A percentile compares a stretch with the other conserved stretches of the same genome.
phyloP scores from a whole-genome alignment of 2,797 vertebrate genomes.

The Micromesistius poutassou region DNA sequence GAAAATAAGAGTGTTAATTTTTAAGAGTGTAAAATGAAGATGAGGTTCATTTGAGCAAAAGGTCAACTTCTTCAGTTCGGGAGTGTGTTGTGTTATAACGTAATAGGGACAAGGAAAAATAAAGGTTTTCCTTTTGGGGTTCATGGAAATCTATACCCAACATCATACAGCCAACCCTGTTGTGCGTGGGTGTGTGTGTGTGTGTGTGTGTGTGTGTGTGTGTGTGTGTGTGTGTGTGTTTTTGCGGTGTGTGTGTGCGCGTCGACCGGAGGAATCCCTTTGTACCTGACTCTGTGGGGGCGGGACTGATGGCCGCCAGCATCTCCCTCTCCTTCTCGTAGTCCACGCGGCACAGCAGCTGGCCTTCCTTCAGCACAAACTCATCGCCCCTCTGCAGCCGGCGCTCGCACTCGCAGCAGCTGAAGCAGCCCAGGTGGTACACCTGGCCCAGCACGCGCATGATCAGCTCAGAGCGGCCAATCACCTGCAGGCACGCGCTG shows the following conservation, averaged over 20 bases:
- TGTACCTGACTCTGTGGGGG: conserved; percentile 84
- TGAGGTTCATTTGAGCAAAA: too few species aligned
- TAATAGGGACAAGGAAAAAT: too few species aligned
- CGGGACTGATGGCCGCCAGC: conserved; percentile 84
- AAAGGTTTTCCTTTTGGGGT: too few species aligned
- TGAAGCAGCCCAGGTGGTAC: conserved; percentile 89
- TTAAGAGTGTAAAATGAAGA: too few species aligned
- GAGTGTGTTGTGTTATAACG: too few species aligned
- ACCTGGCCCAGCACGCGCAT: conserved; percentile 88
- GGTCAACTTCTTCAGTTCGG: too few species aligned
- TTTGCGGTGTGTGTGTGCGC: not conserved
- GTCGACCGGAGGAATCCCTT: not conserved
- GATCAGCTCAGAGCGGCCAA: conserved; percentile 85
- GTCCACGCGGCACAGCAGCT: conserved; percentile 87
- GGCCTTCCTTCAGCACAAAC: conserved; percentile 89
- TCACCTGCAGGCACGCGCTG: conserved; percentile 84
- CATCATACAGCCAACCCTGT: not conserved
- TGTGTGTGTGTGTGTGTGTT: not conserved
- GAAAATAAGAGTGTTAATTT: not conserved
- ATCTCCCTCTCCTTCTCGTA: conserved; percentile 91
- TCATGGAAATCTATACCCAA: too few species aligned
- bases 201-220: not conserved
- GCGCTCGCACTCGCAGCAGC: conserved; percentile 90
- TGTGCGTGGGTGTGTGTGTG: not conserved
- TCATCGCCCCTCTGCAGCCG: conserved; percentile 86